Evolutionary conservation across 2,888 invertebrate genomes (phyloP).

Genomic region (Mylabris sibirica): DNA sequence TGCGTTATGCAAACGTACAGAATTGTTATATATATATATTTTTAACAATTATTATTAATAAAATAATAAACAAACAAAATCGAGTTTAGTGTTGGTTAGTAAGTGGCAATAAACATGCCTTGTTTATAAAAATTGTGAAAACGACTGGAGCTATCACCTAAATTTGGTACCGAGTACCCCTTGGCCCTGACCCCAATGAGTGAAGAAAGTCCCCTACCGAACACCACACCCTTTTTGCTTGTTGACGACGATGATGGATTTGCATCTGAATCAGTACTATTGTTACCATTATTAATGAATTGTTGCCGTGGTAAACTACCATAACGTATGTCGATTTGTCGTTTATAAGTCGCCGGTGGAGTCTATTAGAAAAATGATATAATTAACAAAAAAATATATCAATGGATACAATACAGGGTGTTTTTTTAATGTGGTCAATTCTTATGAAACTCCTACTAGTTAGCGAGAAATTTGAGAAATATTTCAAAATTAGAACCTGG

Average conservation of each 20-base stretch:
- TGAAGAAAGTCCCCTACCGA: constrained; percentile 71
- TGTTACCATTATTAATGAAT: constrained; percentile 61
- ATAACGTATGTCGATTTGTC: constrained; percentile 79
- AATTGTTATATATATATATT: background rate
- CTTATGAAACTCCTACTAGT: too few relatives aligned
- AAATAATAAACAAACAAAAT: background rate
- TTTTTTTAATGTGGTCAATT: too few relatives aligned
- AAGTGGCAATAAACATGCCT: background rate
- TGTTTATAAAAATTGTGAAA: background rate
- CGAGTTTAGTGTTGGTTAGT: background rate
- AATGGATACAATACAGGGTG: too few relatives aligned
- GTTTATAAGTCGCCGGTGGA: constrained; percentile 77
- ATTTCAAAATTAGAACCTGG: too few relatives aligned
- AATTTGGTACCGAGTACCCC: constrained; percentile 89
- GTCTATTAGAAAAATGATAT: constrained; percentile 64
- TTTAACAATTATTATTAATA: background rate
- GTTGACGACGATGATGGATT: constrained; percentile 44
- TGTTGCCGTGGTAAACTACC: constrained; percentile 81
- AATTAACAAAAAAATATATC: background rate
- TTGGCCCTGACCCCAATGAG: constrained; percentile 68
- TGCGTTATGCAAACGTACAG: constrained; percentile 21
- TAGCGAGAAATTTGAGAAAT: too few relatives aligned
- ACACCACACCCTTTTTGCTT: constrained; percentile 72
- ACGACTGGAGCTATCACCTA: constrained; percentile 71
- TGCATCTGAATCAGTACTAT: constrained; percentile 57